Evolutionary conservation across 2,888 invertebrate genomes (phyloP).

Genomic region (Rhagonycha fulva): DNA sequence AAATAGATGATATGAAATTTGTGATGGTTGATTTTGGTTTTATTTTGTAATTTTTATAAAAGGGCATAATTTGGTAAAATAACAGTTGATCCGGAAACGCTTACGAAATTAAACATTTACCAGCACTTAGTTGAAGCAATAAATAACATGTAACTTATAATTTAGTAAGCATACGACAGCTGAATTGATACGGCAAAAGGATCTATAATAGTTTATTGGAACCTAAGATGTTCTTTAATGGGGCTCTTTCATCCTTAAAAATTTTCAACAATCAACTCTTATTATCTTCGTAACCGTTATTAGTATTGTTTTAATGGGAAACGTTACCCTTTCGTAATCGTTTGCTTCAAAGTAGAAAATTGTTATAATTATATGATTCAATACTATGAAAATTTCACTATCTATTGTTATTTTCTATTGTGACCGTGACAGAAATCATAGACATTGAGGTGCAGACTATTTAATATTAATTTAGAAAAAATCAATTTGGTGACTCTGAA

Average conservation of each 20-base stretch:
- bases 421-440: background rate
- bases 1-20: background rate
- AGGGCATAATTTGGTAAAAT: conserved; percentile 10
- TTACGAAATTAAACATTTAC: conserved; percentile 26
- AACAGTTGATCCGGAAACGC: conserved; percentile 19
- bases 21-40: background rate
- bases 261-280: background rate
- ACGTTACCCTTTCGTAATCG: background rate
- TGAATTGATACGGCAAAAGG: conserved; percentile 26
- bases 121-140: conserved; percentile 24
- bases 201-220: conserved; percentile 20
- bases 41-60: background rate
- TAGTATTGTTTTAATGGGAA: background rate
- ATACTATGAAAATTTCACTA: background rate
- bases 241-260: background rate
- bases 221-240: conserved; percentile 1
- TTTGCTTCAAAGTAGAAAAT: background rate
- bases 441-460: background rate
- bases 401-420: background rate
- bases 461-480: too few species aligned
- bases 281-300: background rate
- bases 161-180: conserved; percentile 26
- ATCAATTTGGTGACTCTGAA: too few species aligned
- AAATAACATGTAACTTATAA: conserved; percentile 30
- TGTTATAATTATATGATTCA: background rate